Conservation (phyloP, 2,888 invertebrate species). For the Ferrisia virgata region DNA sequence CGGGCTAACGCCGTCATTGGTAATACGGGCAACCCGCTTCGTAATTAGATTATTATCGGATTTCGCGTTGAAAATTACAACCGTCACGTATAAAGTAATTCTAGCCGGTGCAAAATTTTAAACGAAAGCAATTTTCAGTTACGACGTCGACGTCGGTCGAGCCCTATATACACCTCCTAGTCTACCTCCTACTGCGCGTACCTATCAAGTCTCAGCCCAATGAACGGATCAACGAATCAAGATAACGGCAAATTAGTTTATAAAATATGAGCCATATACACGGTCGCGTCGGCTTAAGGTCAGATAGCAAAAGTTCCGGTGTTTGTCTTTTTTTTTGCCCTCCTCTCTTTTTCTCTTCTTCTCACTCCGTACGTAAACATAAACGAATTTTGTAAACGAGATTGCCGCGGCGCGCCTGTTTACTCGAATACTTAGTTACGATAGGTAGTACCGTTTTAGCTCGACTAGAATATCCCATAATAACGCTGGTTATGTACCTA, state of each 20-base stretch:
- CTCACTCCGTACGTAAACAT: too few species aligned
- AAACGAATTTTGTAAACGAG: not conserved
- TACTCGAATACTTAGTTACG: not conserved
- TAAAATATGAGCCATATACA: slow-evolving; percentile 8
- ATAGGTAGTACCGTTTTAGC: not conserved
- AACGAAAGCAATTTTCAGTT: not conserved
- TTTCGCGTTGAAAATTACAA: not conserved
- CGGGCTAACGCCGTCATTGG: not conserved
- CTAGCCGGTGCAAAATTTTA: not conserved
- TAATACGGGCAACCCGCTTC: not conserved
- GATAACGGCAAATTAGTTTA: slow-evolving; percentile 35
- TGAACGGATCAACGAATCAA: slow-evolving; percentile 27
- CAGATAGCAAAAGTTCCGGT: slow-evolving; percentile 1
- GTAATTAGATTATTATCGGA: not conserved
- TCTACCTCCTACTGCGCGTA: not conserved
- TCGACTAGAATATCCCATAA: not conserved
- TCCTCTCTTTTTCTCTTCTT: too few species aligned
- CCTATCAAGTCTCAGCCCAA: not conserved
- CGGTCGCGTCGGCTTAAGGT: not conserved
- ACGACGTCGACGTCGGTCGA: not conserved
- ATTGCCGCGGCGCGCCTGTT: not conserved
- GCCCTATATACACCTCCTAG: too few species aligned
- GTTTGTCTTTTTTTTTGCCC: slow-evolving; percentile 4
- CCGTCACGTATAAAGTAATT: not conserved
- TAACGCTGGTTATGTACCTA: not conserved